Conservation (phyloP, 1,140 invertebrate genomes). For the Drosophila bifasciata region DNA sequence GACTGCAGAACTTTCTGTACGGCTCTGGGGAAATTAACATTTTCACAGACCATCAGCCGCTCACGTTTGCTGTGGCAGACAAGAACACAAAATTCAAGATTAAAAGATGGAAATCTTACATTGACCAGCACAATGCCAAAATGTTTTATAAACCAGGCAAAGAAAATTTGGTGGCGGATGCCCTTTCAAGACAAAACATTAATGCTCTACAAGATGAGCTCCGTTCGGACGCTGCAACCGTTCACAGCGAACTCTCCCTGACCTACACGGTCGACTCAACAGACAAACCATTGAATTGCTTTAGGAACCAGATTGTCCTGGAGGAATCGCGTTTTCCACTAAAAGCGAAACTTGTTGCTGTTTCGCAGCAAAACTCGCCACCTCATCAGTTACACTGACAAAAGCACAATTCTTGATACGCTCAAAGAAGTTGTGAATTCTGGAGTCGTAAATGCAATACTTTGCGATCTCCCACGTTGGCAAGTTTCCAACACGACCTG, state of each 20-base stretch:
- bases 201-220: conserved; percentile 17
- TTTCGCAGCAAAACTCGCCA: conserved; percentile 26
- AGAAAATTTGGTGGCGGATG: conserved; percentile 78
- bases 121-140: conserved; percentile 82
- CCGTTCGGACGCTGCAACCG: conserved; percentile 8
- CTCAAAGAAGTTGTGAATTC: conserved; percentile 18
- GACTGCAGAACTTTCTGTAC: conserved; percentile 65
- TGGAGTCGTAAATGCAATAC: conserved; percentile 11
- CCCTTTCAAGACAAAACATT: conserved; percentile 49
- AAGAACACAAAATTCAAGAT: conserved; percentile 83
- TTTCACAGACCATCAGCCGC: conserved; percentile 85
- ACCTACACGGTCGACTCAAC: conserved; percentile 31
- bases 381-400: conserved; percentile 18
- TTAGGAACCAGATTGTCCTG: conserved; percentile 35
- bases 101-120: conserved; percentile 84
- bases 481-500: conserved; percentile 17
- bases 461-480: conserved; percentile 9
- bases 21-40: conserved; percentile 84
- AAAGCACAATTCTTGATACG: conserved; percentile 1
- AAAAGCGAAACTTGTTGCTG: conserved; percentile 9
- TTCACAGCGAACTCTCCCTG: conserved; percentile 36
- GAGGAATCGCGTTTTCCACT: conserved; percentile 4
- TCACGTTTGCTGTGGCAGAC: conserved; percentile 83
- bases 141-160: conserved; percentile 84
- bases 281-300: conserved; percentile 43